Conservation (phyloP, 2,888 invertebrate species). For the Tineola bisselliella region DNA sequence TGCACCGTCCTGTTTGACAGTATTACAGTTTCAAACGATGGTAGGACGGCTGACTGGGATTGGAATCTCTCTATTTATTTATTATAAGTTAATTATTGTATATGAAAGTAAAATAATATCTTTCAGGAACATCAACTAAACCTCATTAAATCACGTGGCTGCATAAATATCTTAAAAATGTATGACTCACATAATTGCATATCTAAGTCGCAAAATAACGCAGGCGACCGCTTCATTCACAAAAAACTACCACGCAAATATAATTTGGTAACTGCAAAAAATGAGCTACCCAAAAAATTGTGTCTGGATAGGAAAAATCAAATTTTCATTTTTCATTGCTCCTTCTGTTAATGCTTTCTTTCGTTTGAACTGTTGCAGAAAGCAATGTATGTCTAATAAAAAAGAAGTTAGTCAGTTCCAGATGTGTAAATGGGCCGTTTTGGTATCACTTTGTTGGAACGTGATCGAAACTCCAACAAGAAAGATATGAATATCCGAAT, state of each 20-base stretch:
- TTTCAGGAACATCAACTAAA: too few relatives aligned
- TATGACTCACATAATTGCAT: conserved; percentile 44
- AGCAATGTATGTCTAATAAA: conserved; percentile 9
- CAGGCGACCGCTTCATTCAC: conserved; percentile 29
- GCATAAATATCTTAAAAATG: neutral
- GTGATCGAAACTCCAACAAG: conserved; percentile 24
- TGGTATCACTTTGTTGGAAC: conserved; percentile 21
- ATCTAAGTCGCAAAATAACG: conserved; percentile 29
- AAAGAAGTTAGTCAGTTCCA: neutral
- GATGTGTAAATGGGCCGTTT: neutral
- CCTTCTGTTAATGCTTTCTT: neutral
- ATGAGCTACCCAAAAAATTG: neutral
- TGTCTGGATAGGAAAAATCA: neutral
- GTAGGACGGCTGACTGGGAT: too few relatives aligned
- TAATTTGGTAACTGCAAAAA: conserved; percentile 29
- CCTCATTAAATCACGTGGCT: neutral
- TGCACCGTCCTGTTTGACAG: too few relatives aligned
- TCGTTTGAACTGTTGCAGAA: neutral
- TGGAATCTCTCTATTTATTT: too few relatives aligned
- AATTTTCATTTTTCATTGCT: conserved; percentile 1
- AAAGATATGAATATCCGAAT: conserved; percentile 15
- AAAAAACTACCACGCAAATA: conserved; percentile 31
- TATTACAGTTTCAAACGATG: too few relatives aligned
- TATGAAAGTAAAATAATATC: too few relatives aligned
- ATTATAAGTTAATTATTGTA: too few relatives aligned